Evolutionary conservation across 2,113 vertebrate species (phyloP), one percentile per base, ranked within the genome.

Genomic region (Poicephalus meyeri): DNA sequence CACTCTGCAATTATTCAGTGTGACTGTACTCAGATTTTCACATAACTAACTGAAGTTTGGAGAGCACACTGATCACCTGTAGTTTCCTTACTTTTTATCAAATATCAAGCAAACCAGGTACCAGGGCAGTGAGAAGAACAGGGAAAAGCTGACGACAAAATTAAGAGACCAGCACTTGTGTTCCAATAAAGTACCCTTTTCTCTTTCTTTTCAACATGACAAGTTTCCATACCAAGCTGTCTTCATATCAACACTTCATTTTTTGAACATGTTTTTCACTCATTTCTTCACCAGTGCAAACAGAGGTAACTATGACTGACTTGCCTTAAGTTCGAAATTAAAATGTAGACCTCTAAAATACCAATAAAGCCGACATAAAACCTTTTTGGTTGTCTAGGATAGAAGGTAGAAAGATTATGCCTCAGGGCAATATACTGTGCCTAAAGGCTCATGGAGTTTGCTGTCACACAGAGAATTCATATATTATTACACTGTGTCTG

Each of bases 311-410:
- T 86, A 37, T 91, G 50, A 58, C 58, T 91, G 73, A 82, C 63
- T 83, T 86, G 85, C 83, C 86, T 97, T 91, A 92, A 93, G 65
- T 71, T 91, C 88, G 76, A 92, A 97, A 97, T 97, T 95, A 97
- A 97, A 96, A 97, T 66, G 44, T 93, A 97, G 97, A 93, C 41
- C 37, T 91, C 63, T 80, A 91, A 97, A 97, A 96, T 96, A 97
- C 92, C 93, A 91, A 80, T 95, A 97, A 96, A 97, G 12, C 53
- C 37, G 37, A 39, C 37, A 94, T 90, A 95, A 96, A 89, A 78
- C n/a, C 20, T 96, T 82, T 97, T 94, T 87, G 69, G 33, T 95
- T 97, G 64, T 90, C 71, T 88, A 91, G 94, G 79, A 95, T 55
- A 95, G 89, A 96, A 97, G 87, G 85, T n/a, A 81, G 88, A 97